Evolutionary conservation across 2,113 vertebrate genomes (phyloP), one percentile per base, ranked within the genome.

Genomic region (Orthochromis indermauri): DNA sequence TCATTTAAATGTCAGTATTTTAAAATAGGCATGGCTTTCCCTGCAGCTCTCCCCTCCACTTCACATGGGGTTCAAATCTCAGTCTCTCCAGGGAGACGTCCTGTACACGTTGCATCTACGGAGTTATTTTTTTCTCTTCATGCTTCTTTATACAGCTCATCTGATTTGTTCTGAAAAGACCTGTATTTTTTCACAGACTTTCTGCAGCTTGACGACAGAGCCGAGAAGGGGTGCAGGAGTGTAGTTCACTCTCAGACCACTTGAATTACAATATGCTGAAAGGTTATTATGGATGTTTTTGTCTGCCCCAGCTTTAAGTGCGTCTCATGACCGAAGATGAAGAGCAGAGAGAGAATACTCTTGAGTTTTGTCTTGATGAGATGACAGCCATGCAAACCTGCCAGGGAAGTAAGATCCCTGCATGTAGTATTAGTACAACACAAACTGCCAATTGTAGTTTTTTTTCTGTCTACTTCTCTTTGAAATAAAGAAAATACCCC

Each of bases 281-380:
- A 78, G 71, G 26, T 78, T 78, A 78, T 78, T 47, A 76, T 76
- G 71, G 71, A 76, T 78, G 71, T 78, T 49, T 49, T 78, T 78
- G 42, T 78, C 71, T 78, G 10, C 16, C 16, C 10, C 71, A 31
- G 71, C 26, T 78, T 49, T 49, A 78, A 78, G 71, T 78, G 71
- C 10, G 1, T 78, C 71, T 78, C 7, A 78, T 49, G 71, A 47
- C 42, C 16, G 10, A 49, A 31, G 42, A 78, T 13, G 42, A 78
- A 49, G 42, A 78, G 26, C 42, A 49, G 26, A 47, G 71, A 78
- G 16, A n/a, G 10, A 49, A 78, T 19, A 49, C 42, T 49, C 71
- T 49, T 49, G 42, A 31, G 42, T 49, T 47, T 49, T 78, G 16
- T 4, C 2, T 78, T 31, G 71, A 78, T 78, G 26, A 49, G 16